Evolutionary conservation across 2,113 vertebrate species (phyloP).

Genomic region (Labrus mixtus): DNA sequence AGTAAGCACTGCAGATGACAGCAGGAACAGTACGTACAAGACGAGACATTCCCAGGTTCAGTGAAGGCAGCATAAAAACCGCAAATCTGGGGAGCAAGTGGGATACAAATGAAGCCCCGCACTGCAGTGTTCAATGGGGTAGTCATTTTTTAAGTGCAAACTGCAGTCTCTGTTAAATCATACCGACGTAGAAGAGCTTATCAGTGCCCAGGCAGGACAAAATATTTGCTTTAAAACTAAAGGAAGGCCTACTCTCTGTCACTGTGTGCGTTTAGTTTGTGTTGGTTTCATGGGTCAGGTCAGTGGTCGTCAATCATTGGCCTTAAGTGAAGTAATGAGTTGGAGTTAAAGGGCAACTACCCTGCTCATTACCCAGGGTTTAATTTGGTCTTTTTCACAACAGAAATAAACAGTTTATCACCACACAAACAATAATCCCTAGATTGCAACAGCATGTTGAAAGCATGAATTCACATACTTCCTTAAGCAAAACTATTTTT

Average conservation of each 20-base stretch:
- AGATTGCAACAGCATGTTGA: too few species aligned
- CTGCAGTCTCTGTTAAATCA: constrained; percentile 3
- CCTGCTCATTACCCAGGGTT: neutral
- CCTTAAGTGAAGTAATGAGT: constrained; percentile 10
- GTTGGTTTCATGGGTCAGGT: constrained; percentile 20
- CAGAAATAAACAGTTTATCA: neutral
- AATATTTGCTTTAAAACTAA: neutral
- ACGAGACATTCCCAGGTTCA: neutral
- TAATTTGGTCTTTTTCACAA: neutral
- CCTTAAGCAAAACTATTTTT: too few species aligned
- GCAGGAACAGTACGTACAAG: neutral
- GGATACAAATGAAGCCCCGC: neutral
- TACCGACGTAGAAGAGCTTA: neutral
- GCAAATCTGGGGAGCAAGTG: constrained; percentile 4
- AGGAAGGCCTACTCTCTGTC: neutral
- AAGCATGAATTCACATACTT: too few species aligned
- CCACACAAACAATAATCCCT: too few species aligned
- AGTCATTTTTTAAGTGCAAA: neutral
- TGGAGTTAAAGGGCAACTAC: neutral
- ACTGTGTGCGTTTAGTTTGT: neutral
- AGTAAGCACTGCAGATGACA: neutral
- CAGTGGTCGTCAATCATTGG: constrained; percentile 28
- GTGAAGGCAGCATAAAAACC: constrained; percentile 32
- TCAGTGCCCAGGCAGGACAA: neutral
- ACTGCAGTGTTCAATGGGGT: neutral